Percentiles rank a stretch among this genome's conserved stretches.
Evolutionary conservation across 1,140 invertebrate species (phyloP).

Genomic region (Drosophila chauvacae): DNA sequence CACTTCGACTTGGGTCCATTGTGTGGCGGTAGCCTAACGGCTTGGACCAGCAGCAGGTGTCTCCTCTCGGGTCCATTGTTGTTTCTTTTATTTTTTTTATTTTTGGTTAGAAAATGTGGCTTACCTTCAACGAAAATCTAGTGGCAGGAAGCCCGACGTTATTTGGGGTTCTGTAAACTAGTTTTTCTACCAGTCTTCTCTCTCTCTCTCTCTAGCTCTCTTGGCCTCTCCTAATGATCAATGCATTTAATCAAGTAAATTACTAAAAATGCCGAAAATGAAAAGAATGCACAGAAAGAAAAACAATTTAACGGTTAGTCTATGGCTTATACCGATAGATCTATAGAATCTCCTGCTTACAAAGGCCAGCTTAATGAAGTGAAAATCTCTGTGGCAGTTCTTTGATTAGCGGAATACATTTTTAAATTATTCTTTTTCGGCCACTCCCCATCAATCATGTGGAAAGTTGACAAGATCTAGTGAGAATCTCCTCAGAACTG

Average conservation of each 20-base stretch:
- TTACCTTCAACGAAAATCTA: conserved; percentile 69
- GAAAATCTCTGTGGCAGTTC: conserved; percentile 48
- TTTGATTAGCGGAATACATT: conserved; percentile 33
- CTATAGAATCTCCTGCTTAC: conserved; percentile 14
- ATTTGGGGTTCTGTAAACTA: conserved; percentile 68
- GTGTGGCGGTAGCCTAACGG: conserved; percentile 61
- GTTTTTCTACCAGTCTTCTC: conserved; percentile 46
- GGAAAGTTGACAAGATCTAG: conserved; percentile 28
- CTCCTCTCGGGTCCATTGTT: conserved; percentile 42
- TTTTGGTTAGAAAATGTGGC: conserved; percentile 68
- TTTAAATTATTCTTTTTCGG: conserved; percentile 15
- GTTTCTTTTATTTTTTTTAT: conserved; percentile 37
- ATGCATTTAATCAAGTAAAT: conserved; percentile 74
- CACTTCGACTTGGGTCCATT: conserved; percentile 48
- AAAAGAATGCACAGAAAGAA: conserved; percentile 50
- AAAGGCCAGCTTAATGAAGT: conserved; percentile 56
- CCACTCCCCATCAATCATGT: conserved; percentile 22
- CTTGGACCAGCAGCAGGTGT: conserved; percentile 60
- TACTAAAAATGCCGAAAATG: conserved; percentile 49
- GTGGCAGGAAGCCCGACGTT: conserved; percentile 63
- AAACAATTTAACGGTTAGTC: conserved; percentile 68
- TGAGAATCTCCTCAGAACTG: conserved; percentile 17
- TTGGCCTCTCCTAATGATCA: conserved; percentile 64
- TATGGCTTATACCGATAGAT: conserved; percentile 6
- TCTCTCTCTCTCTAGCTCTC: conserved; percentile 10